Conservation (phyloP, 2,113 vertebrate species). For the Irena cyanogastra region DNA sequence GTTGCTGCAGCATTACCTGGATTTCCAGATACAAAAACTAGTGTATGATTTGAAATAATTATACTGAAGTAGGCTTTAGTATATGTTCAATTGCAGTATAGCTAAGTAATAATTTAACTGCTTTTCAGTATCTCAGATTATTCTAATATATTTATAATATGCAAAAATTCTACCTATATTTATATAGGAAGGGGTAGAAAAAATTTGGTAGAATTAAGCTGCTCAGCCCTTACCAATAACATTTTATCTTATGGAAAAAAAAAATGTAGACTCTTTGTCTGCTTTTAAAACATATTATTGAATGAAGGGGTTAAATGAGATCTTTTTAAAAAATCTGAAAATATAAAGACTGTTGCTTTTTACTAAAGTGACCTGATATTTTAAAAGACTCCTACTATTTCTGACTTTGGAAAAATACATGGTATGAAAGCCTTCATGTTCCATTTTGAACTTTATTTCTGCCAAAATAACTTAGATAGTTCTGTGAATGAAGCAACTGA, state of each 20-base stretch:
- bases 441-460: neutral
- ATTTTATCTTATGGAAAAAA: neutral
- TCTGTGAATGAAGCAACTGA: neutral
- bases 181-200: neutral
- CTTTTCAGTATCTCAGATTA: neutral
- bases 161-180: neutral
- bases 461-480: neutral
- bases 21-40: neutral
- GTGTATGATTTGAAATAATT: neutral
- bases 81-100: neutral
- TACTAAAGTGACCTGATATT: neutral
- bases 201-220: neutral
- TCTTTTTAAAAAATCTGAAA: neutral
- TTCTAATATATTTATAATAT: neutral
- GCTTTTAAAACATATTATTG: neutral
- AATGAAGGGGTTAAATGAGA: neutral
- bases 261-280: neutral
- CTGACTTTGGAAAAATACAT: neutral
- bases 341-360: neutral
- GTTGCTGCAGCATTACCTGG: conserved; percentile 10
- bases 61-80: neutral
- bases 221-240: neutral
- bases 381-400: neutral
- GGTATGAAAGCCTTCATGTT: neutral
- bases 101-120: neutral